A percentile compares a stretch with the other conserved stretches of the same genome.
phyloP scores from a whole-genome alignment of 1,140 invertebrate species.

The Atta cephalotes region DNA sequence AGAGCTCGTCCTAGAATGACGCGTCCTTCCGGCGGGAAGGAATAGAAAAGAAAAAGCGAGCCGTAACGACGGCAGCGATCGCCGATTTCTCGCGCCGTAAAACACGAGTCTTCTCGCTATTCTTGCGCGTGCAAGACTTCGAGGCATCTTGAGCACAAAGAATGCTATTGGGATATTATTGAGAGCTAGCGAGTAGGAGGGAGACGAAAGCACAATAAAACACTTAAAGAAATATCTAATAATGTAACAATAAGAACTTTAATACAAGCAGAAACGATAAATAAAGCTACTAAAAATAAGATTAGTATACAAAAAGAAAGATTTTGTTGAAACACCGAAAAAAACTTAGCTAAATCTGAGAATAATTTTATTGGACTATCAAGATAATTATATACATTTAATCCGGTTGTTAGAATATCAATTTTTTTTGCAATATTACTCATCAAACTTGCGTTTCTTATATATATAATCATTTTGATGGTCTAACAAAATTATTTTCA shows the following conservation, averaged over 20 bases:
- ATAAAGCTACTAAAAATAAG: not conserved
- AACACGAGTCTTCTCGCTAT: conserved; percentile 71
- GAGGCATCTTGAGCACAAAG: conserved; percentile 4
- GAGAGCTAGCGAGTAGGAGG: not conserved
- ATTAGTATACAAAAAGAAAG: not conserved
- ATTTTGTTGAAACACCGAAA: no score
- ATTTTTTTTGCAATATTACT: no score
- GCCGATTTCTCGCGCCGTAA: conserved; percentile 68
- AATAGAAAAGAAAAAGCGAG: conserved; percentile 26
- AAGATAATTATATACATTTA: no score
- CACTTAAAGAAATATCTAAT: not conserved
- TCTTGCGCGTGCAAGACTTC: conserved; percentile 10
- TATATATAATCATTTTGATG: no score
- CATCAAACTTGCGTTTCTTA: no score
- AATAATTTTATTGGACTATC: no score
- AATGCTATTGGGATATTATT: not conserved
- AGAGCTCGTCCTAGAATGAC: not conserved
- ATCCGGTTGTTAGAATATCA: no score
- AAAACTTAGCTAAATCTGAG: no score
- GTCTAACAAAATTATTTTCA: no score
- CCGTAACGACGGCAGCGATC: conserved; percentile 42
- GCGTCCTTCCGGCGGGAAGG: conserved; percentile 9
- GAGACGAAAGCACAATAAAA: not conserved
- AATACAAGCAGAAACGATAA: not conserved
- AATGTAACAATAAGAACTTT: not conserved